These are phyloP conservation scores for Lasius fuliginosus DNA, from an alignment of 2,888 invertebrate genomes.

Conservation along the genomic window DNA sequence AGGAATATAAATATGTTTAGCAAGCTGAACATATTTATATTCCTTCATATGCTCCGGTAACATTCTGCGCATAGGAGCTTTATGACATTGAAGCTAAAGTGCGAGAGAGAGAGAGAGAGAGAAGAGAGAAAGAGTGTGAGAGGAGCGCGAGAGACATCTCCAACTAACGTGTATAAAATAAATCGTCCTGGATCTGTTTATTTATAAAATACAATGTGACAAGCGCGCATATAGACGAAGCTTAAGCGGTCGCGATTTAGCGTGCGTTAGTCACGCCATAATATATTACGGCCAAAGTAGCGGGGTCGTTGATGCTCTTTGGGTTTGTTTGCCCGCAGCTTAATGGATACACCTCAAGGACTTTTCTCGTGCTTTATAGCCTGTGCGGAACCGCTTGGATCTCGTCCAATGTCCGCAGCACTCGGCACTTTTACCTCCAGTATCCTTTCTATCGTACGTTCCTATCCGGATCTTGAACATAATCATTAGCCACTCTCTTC, in stretches of 20 bases:
- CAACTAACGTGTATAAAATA: constrained; percentile 62
- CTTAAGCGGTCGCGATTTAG: constrained; percentile 68
- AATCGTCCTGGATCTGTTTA: constrained; percentile 73
- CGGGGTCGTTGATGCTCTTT: constrained; percentile 79
- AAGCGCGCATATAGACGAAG: constrained; percentile 63
- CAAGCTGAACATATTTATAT: not conserved
- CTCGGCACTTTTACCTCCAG: constrained; percentile 67
- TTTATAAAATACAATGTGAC: constrained; percentile 78
- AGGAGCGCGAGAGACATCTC: not conserved
- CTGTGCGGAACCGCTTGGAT: constrained; percentile 77
- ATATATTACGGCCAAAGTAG: constrained; percentile 78
- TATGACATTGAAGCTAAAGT: constrained; percentile 58
- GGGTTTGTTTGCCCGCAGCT: constrained; percentile 81
- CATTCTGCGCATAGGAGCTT: constrained; percentile 30
- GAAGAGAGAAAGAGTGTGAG: not conserved
- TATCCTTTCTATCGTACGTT: constrained; percentile 49
- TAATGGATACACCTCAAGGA: constrained; percentile 81
- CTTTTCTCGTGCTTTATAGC: constrained; percentile 78
- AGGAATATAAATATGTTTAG: not conserved
- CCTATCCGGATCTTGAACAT: constrained; percentile 44
- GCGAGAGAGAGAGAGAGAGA: not conserved
- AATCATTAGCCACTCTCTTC: constrained; percentile 61
- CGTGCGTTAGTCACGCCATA: constrained; percentile 76
- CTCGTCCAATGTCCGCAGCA: constrained; percentile 76
- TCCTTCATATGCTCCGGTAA: constrained; percentile 16